Conservation (phyloP, 2,888 invertebrate genomes). For the Drosophila atroscutellata region DNA sequence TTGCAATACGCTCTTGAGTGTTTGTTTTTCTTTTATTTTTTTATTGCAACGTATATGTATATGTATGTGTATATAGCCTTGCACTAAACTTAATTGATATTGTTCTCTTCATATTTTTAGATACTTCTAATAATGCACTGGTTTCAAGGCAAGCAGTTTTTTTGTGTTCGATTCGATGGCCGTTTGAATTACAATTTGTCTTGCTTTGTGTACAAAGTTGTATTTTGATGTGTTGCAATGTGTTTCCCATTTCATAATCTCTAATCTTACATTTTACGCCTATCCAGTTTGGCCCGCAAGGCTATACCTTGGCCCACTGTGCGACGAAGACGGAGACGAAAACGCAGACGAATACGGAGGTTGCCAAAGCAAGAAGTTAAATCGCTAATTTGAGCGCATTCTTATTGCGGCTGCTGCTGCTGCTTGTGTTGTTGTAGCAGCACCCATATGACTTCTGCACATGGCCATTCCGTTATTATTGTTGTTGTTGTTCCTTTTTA, state of each 20-base stretch:
- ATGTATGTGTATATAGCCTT: slow-evolving; percentile 33
- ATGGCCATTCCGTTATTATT: slow-evolving; percentile 33
- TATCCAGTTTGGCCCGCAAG: slow-evolving; percentile 37
- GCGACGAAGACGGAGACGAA: slow-evolving; percentile 10
- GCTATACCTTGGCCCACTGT: slow-evolving; percentile 65
- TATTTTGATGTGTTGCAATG: slow-evolving; percentile 16
- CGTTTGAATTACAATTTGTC: slow-evolving; percentile 50
- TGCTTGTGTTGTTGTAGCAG: slow-evolving; percentile 19
- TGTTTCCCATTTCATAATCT: slow-evolving; percentile 46
- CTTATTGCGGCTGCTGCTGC: neutral
- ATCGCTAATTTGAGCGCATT: slow-evolving; percentile 49
- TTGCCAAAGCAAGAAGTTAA: slow-evolving; percentile 49
- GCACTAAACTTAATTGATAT: slow-evolving; percentile 39
- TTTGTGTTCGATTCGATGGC: slow-evolving; percentile 36
- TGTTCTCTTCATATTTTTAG: slow-evolving; percentile 35
- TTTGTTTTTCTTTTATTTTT: slow-evolving; percentile 20
- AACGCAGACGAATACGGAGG: slow-evolving; percentile 11
- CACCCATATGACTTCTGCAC: slow-evolving; percentile 58
- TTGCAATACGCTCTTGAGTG: slow-evolving; percentile 16
- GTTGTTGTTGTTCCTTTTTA: slow-evolving; percentile 22
- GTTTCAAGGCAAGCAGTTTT: slow-evolving; percentile 18
- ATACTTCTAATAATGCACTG: slow-evolving; percentile 44
- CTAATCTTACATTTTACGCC: slow-evolving; percentile 22
- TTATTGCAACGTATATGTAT: slow-evolving; percentile 12
- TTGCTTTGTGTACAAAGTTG: slow-evolving; percentile 16